Conservation (phyloP, 2,888 invertebrate species). For the Pristionchus entomophagus region DNA sequence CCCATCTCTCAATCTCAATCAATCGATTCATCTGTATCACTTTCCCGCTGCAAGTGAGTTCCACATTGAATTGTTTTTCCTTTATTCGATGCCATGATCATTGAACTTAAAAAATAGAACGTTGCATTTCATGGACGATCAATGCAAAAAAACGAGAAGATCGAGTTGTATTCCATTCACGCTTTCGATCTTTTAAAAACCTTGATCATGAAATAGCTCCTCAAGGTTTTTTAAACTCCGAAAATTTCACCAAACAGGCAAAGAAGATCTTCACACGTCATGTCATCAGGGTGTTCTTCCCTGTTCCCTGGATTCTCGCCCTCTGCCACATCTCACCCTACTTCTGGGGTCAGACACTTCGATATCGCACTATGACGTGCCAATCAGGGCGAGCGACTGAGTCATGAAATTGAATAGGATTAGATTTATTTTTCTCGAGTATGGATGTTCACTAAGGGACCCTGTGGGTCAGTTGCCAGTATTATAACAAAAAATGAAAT, state of each 20-base stretch:
- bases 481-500: too few relatives aligned
- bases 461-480: constrained; percentile 13
- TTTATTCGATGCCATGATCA: too few relatives aligned
- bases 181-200: too few relatives aligned
- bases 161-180: too few relatives aligned
- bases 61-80: neutral
- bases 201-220: too few relatives aligned
- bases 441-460: constrained; percentile 51
- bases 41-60: too few relatives aligned
- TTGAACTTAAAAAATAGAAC: too few relatives aligned
- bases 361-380: too few relatives aligned
- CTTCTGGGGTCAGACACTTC: constrained; percentile 57
- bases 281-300: constrained; percentile 51
- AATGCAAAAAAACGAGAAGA: too few relatives aligned
- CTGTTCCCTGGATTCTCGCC: constrained; percentile 55
- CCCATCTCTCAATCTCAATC: constrained; percentile 59
- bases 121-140: too few relatives aligned
- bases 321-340: constrained; percentile 57
- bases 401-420: constrained; percentile 7
- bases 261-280: constrained; percentile 15
- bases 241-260: too few relatives aligned
- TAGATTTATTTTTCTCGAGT: constrained; percentile 56
- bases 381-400: neutral
- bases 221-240: too few relatives aligned
- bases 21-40: constrained; percentile 60